A percentile compares a stretch with the other conserved stretches of the same genome.
These are phyloP conservation scores for Hydrophis major DNA, from an alignment of 2,797 vertebrate species.

Conservation along the genomic window DNA sequence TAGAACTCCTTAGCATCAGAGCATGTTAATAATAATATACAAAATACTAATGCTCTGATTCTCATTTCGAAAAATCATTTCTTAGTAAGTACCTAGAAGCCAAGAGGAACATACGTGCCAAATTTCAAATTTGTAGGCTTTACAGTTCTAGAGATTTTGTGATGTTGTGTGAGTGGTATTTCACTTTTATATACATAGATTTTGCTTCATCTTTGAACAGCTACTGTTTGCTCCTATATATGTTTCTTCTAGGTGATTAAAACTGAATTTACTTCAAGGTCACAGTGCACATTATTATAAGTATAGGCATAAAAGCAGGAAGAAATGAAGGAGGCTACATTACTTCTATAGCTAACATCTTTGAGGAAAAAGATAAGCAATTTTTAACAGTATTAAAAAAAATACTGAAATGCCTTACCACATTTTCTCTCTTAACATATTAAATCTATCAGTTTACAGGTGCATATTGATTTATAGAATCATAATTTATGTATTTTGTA, in stretches of 20 bases:
- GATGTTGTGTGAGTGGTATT: too few relatives aligned
- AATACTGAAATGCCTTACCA: neutral
- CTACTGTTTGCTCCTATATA: neutral
- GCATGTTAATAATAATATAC: too few relatives aligned
- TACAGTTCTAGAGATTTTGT: too few relatives aligned
- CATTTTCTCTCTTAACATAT: neutral
- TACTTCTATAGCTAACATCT: neutral
- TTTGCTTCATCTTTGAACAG: slow-evolving; percentile 5
- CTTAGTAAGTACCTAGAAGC: too few relatives aligned
- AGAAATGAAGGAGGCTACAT: neutral
- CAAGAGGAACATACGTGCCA: too few relatives aligned
- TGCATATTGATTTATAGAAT: neutral
- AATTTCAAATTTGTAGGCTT: too few relatives aligned
- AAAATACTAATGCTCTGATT: too few relatives aligned
- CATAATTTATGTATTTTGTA: neutral
- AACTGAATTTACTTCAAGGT: neutral
- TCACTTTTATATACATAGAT: too few relatives aligned
- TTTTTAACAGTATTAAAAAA: neutral
- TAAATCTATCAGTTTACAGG: neutral
- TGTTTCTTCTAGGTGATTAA: neutral
- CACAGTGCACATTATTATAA: neutral
- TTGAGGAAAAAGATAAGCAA: neutral
- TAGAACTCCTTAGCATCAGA: too few relatives aligned
- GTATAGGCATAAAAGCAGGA: neutral
- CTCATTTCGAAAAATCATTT: too few relatives aligned